These are phyloP conservation scores for Gallinago undulata DNA, from an alignment of 2,113 vertebrate species.

Conservation along the genomic window DNA sequence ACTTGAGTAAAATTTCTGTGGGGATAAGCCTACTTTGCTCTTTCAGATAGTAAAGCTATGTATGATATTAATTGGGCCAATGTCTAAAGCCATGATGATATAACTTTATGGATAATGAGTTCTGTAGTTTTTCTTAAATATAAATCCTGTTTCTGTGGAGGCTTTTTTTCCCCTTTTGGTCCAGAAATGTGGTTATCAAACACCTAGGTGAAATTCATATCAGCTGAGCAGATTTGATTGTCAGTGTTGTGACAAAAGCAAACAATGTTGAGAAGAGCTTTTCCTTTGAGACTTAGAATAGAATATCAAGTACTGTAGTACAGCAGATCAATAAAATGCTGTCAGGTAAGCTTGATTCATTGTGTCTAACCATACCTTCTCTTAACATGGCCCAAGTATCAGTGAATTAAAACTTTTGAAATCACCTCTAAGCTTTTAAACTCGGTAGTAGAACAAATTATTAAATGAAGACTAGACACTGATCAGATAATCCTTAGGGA, in stretches of 20 bases:
- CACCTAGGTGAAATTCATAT: fast-evolving
- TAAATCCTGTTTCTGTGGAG: neutral
- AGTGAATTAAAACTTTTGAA: neutral
- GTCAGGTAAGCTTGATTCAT: neutral
- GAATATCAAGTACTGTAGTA: neutral
- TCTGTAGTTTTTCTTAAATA: neutral
- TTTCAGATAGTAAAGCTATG: neutral
- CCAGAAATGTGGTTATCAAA: neutral
- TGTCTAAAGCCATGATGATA: neutral
- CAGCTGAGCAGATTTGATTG: neutral
- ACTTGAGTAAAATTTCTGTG: neutral
- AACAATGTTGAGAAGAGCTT: neutral
- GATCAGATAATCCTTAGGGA: neutral
- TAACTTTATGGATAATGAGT: neutral
- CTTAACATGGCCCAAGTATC: neutral
- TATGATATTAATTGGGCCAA: neutral
- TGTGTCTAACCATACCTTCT: neutral
- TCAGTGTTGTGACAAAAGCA: neutral
- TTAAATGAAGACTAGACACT: neutral
- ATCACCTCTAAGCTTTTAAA: neutral
- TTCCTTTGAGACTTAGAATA: neutral
- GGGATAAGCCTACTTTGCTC: neutral
- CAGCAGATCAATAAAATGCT: neutral
- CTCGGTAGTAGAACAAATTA: neutral
- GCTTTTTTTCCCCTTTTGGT: neutral